Conservation (phyloP, 2,797 vertebrate species). For the Apogon talboti region DNA sequence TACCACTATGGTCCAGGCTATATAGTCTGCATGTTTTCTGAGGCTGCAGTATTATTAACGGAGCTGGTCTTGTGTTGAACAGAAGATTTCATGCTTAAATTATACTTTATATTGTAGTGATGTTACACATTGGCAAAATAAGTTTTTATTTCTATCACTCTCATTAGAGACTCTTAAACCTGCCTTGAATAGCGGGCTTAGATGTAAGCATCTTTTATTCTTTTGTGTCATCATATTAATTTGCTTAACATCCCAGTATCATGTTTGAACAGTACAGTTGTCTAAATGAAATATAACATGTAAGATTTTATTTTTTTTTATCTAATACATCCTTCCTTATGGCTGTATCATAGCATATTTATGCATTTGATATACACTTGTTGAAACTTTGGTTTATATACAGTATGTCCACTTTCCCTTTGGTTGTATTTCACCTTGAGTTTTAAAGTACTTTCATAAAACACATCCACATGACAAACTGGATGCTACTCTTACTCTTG, state of each 20-base stretch:
- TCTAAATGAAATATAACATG: too few relatives aligned
- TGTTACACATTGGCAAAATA: constrained; percentile 37
- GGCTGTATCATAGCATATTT: too few relatives aligned
- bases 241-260: too few relatives aligned
- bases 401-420: neutral
- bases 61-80: neutral
- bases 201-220: constrained; percentile 4
- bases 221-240: neutral
- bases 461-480: constrained; percentile 3
- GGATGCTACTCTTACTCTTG: neutral
- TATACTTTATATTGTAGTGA: constrained; percentile 15
- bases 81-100: constrained; percentile 6
- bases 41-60: constrained; percentile 3
- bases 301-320: too few relatives aligned
- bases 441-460: constrained; percentile 13
- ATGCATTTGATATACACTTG: neutral
- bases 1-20: neutral
- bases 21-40: constrained; percentile 3
- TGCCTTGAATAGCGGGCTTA: constrained; percentile 23
- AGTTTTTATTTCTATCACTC: constrained; percentile 26
- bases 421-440: constrained; percentile 39
- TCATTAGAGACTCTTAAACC: constrained; percentile 14
- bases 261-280: too few relatives aligned
- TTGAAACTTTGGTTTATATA: neutral
- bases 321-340: too few relatives aligned